These are phyloP conservation scores for Lapara coniferarum DNA, from an alignment of 2,888 invertebrate species.

Conservation along the genomic window DNA sequence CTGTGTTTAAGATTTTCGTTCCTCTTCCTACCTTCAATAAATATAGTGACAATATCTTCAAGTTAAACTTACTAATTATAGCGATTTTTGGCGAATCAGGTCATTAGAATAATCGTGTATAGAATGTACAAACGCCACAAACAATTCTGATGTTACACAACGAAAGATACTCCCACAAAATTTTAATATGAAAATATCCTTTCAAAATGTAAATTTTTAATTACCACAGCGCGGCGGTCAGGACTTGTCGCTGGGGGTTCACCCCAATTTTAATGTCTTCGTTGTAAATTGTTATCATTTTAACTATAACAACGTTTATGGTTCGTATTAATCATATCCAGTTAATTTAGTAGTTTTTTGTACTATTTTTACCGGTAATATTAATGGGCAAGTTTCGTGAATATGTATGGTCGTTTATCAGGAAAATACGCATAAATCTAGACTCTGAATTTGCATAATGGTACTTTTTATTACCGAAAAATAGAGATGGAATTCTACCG, in stretches of 20 bases:
- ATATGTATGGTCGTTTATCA: too few species aligned
- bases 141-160: not conserved
- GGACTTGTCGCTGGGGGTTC: conserved; percentile 40
- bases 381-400: not conserved
- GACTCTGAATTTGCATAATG: too few species aligned
- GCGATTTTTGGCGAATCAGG: too few species aligned
- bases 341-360: not conserved
- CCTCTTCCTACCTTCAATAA: too few species aligned
- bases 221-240: conserved; percentile 45
- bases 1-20: too few species aligned
- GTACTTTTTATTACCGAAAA: too few species aligned
- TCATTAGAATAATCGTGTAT: not conserved
- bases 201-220: conserved; percentile 81
- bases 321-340: not conserved
- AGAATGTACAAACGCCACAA: not conserved
- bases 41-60: too few species aligned
- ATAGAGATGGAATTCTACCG: too few species aligned
- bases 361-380: not conserved
- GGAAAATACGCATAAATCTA: too few species aligned
- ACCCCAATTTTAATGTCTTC: conserved; percentile 39
- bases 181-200: conserved; percentile 80
- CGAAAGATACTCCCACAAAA: conserved; percentile 69
- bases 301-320: not conserved
- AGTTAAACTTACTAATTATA: too few species aligned
- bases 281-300: conserved; percentile 15